These are phyloP conservation scores for Linhomoeus sp. DNA, from an alignment of 2,888 invertebrate genomes.

Conservation along the genomic window DNA sequence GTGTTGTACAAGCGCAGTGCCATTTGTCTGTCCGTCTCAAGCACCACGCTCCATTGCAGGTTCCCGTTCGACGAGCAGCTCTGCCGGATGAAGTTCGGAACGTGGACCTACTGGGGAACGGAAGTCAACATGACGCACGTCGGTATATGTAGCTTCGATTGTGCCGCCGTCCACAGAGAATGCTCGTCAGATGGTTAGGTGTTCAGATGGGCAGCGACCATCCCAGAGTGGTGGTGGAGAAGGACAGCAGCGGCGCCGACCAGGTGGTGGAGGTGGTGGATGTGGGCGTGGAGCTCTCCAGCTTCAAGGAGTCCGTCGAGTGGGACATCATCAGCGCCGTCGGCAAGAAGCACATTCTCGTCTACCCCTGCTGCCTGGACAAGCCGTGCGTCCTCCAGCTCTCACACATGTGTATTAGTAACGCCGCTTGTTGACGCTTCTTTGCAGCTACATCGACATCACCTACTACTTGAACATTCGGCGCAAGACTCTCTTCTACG, in stretches of 20 bases:
- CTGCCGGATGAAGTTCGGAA: conserved; percentile 24
- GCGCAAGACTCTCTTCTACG: conserved; percentile 44
- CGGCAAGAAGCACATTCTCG: conserved; percentile 46
- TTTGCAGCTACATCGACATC: conserved; percentile 23
- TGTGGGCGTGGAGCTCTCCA: conserved; percentile 18
- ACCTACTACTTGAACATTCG: conserved; percentile 37
- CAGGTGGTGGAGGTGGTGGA: conserved; percentile 11
- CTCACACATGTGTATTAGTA: too few relatives aligned
- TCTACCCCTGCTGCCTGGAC: conserved; percentile 20
- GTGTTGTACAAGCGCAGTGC: too few relatives aligned
- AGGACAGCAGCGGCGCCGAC: conserved; percentile 1
- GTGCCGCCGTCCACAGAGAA: background rate
- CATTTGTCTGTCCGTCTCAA: background rate
- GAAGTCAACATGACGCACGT: conserved; percentile 24
- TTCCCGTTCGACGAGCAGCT: conserved; percentile 23
- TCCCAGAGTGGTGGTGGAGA: background rate
- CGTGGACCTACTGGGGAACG: conserved; percentile 24
- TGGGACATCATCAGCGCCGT: conserved; percentile 22
- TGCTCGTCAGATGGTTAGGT: background rate
- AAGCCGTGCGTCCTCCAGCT: too few relatives aligned
- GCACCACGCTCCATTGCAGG: conserved; percentile 5
- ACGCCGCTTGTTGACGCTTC: too few relatives aligned
- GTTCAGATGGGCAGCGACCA: too few relatives aligned
- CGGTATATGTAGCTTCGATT: conserved; percentile 1
- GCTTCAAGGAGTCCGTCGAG: conserved; percentile 20